phyloP scores from a whole-genome alignment of 2,797 vertebrate genomes.

The Labroides dimidiatus region DNA sequence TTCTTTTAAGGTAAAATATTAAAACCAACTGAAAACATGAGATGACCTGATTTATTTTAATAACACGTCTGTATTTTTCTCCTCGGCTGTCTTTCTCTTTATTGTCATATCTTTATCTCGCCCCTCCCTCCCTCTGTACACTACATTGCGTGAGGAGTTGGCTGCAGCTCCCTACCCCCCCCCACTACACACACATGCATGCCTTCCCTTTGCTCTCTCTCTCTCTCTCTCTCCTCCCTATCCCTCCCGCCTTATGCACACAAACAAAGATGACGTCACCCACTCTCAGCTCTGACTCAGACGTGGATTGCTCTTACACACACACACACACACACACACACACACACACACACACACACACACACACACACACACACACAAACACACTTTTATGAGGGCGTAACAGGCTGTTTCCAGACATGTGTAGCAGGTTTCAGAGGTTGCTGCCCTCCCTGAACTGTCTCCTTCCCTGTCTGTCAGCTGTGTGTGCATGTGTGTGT shows the following conservation, averaged over 20 bases:
- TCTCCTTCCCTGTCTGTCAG: constrained; percentile 12
- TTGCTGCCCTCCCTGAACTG: constrained; percentile 28
- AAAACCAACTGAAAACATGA: no score
- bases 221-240: no score
- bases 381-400: constrained; percentile 31
- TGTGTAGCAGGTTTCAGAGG: constrained; percentile 42
- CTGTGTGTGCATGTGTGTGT: constrained; percentile 1
- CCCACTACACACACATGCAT: constrained; percentile 15
- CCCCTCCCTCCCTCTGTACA: constrained; percentile 26
- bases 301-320: constrained; percentile 6
- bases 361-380: constrained; percentile 21
- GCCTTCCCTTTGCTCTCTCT: constrained; percentile 13
- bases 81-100: background rate
- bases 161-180: constrained; percentile 11
- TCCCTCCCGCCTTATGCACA: constrained; percentile 61
- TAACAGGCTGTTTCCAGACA: constrained; percentile 15
- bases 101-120: constrained; percentile 42
- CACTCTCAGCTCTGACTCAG: constrained; percentile 42
- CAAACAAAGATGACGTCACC: constrained; percentile 77
- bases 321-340: constrained; percentile 9
- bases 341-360: constrained; percentile 25
- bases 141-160: constrained; percentile 60
- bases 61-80: no score
- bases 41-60: no score
- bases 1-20: no score